These are phyloP conservation scores for Mus spretus DNA, from an alignment of 2,797 vertebrate genomes.

Conservation along the genomic window DNA sequence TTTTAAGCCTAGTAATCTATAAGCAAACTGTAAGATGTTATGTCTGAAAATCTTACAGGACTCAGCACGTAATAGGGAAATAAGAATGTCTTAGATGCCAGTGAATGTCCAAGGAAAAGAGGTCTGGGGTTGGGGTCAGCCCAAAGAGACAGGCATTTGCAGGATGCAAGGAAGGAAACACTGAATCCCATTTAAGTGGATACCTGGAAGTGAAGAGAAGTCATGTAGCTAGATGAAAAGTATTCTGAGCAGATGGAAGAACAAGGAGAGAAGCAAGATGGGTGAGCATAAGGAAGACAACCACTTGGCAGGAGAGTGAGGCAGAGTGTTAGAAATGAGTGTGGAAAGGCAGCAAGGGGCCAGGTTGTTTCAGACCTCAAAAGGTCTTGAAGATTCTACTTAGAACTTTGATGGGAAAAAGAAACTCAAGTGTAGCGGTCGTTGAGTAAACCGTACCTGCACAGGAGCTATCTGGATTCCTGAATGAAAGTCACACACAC, in stretches of 20 bases:
- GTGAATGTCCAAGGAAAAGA: background rate
- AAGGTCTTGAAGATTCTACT: background rate
- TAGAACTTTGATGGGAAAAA: background rate
- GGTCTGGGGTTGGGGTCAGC: background rate
- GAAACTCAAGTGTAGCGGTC: background rate
- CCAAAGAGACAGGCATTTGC: background rate
- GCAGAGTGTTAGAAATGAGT: background rate
- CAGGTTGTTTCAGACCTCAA: background rate
- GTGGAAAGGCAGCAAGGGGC: background rate
- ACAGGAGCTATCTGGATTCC: too few relatives aligned
- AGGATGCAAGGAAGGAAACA: background rate
- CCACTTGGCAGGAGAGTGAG: background rate
- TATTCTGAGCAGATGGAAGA: background rate
- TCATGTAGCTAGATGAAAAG: background rate
- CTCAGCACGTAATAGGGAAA: background rate
- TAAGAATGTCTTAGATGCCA: background rate
- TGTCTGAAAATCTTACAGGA: background rate
- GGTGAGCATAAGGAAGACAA: background rate
- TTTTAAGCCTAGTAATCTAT: background rate
- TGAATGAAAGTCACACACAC: too few relatives aligned
- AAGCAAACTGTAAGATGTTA: background rate
- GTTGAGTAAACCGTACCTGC: background rate
- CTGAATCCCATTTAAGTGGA: background rate
- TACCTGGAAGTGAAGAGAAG: background rate
- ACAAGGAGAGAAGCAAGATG: background rate